Percentiles rank a stretch among this genome's conserved stretches.
Evolutionary conservation across 2,888 invertebrate genomes (phyloP).

Genomic region (Nesidiocoris tenuis): DNA sequence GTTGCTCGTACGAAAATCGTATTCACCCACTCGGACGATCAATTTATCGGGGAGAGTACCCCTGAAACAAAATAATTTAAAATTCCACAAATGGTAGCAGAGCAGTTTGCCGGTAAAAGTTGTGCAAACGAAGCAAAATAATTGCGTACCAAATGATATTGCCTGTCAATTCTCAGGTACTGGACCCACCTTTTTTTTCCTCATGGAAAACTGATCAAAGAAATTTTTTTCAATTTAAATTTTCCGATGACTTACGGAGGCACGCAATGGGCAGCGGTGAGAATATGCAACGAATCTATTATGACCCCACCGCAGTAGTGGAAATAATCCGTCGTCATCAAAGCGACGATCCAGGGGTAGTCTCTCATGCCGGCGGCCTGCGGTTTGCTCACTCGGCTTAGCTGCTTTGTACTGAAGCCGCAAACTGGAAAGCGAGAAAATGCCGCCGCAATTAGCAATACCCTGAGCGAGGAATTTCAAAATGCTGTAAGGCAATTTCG

Average conservation of each 20-base stretch:
- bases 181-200: no score
- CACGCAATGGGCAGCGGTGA: constrained; percentile 76
- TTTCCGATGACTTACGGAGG: constrained; percentile 57
- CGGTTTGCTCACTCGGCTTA: constrained; percentile 46
- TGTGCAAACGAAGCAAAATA: no score
- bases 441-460: neutral
- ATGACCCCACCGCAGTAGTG: constrained; percentile 79
- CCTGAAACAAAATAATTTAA: no score
- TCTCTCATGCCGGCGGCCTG: constrained; percentile 56
- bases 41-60: constrained; percentile 57
- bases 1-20: constrained; percentile 67
- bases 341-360: constrained; percentile 84
- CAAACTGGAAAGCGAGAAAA: constrained; percentile 53
- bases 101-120: no score
- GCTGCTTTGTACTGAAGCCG: constrained; percentile 57
- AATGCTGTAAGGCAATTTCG: no score
- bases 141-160: no score
- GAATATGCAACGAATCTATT: constrained; percentile 73
- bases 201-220: no score
- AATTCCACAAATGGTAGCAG: no score
- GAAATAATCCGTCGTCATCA: constrained; percentile 64
- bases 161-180: no score
- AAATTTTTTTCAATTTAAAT: neutral
- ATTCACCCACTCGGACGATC: constrained; percentile 75
- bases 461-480: no score